phyloP scores from a whole-genome alignment of 2,888 invertebrate species.

The Bembecia ichneumoniformis region DNA sequence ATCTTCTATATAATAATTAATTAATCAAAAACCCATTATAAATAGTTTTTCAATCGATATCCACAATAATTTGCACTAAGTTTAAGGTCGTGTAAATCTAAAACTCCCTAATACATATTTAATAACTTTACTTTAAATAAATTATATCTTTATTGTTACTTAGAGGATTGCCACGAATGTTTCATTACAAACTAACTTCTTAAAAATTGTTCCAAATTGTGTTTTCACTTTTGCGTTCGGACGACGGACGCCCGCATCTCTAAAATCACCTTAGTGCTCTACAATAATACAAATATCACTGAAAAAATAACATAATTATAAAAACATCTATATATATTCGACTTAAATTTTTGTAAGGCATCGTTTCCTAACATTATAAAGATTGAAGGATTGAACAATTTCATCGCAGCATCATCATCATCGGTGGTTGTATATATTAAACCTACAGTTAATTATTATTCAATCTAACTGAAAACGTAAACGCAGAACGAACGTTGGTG shows the following conservation, averaged over 20 bases:
- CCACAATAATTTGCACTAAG: slow-evolving; percentile 72
- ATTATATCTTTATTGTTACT: slow-evolving; percentile 69
- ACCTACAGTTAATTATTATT: slow-evolving; percentile 46
- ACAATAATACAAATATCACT: slow-evolving; percentile 67
- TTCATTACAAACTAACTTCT: slow-evolving; percentile 70
- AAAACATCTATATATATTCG: slow-evolving; percentile 58
- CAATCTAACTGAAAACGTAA: slow-evolving; percentile 38
- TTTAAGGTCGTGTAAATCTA: slow-evolving; percentile 72
- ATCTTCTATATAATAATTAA: slow-evolving; percentile 66
- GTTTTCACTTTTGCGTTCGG: slow-evolving; percentile 37
- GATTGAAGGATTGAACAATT: slow-evolving; percentile 44
- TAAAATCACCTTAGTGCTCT: slow-evolving; percentile 43
- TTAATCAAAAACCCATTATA: slow-evolving; percentile 71
- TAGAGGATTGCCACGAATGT: slow-evolving; percentile 67
- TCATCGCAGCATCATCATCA: slow-evolving; percentile 54
- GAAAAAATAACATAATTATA: slow-evolving; percentile 64
- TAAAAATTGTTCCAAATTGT: slow-evolving; percentile 58
- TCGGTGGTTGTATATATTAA: slow-evolving; percentile 63
- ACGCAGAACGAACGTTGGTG: slow-evolving; percentile 14
- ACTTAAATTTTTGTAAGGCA: slow-evolving; percentile 68
- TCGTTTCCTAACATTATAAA: slow-evolving; percentile 65
- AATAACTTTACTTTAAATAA: slow-evolving; percentile 63
- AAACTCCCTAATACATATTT: slow-evolving; percentile 69
- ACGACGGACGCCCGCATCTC: slow-evolving; percentile 42
- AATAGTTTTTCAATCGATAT: slow-evolving; percentile 67